Evolutionary conservation across 2,113 vertebrate species (phyloP), one percentile per base, ranked within the genome.

Genomic region (Pygoscelis antarcticus): DNA sequence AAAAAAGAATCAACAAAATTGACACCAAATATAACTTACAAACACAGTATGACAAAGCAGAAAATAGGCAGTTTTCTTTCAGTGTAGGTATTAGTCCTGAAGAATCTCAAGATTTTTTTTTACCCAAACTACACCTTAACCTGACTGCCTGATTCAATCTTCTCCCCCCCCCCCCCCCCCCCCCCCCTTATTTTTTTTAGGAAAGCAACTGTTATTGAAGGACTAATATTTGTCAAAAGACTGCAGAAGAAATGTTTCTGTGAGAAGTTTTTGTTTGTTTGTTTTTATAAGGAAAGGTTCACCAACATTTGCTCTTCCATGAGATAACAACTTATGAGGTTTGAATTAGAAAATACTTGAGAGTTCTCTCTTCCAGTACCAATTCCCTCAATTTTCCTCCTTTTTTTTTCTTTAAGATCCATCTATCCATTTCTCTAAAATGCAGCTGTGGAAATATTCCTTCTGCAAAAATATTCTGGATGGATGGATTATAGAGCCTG

Each of bases 261-360:
- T 25, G 3, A 40, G 3, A 71, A 76, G 12, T 3, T 36, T 52
- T 40, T 47, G 4, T 46, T 89, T 47, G 4, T 42, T 91, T 54
- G 20, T 11, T 79, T 80, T 66, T 18, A 3, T 11, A 55, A 36
- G 6, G 46, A 44, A 88, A 83, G 4, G 3, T 69, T 82, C 32
- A 71, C 19, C 32, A 72, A 17, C 11, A 20, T 30, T 72, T 89
- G 11, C 3, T 76, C 10, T 79, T 76, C 26, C 5, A 36, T 20
- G 0, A 71, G 7, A 20, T 13, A 49, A 49, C 13, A 46, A 17
- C 3, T 38, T 30, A 1, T 0, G 0, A 55, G 12, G 46, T 83
- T 68, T 71, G 5, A 40, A 72, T 40, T 16, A 13, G 52, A 83
- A 80, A 83, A 87, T 16, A 65, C 7, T 30, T 26, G 6, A 51